Conservation (phyloP, 2,888 invertebrate genomes). For the Rhopalosiphum nymphaeae region DNA sequence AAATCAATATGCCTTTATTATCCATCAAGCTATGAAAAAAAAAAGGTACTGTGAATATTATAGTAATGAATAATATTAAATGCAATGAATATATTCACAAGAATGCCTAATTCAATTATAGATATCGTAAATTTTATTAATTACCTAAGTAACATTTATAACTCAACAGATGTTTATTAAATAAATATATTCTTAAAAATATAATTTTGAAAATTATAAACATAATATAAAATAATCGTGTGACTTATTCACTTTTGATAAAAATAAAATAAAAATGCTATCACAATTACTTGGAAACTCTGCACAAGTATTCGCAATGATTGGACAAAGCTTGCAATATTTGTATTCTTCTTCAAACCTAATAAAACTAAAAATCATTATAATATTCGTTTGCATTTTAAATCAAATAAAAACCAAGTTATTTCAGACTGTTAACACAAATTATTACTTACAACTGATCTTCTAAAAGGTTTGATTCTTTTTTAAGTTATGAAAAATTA, state of each 20-base stretch:
- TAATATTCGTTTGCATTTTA: neutral
- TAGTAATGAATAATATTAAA: no score
- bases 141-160: neutral
- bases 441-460: neutral
- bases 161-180: neutral
- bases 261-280: slow-evolving; percentile 23
- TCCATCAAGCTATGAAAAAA: neutral
- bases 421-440: neutral
- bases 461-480: neutral
- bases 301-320: neutral
- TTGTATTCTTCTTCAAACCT: neutral
- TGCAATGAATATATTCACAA: neutral
- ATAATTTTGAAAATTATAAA: neutral
- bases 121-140: neutral
- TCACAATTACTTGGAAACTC: neutral
- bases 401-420: slow-evolving; percentile 12
- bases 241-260: slow-evolving; percentile 7
- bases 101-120: neutral
- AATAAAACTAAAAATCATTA: slow-evolving; percentile 26
- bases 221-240: neutral
- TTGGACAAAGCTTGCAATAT: slow-evolving; percentile 23
- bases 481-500: neutral
- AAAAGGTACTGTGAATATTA: neutral
- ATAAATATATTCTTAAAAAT: neutral
- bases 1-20: neutral